Conservation (phyloP, 2,888 invertebrate genomes). For the Drosophila macrospina region DNA sequence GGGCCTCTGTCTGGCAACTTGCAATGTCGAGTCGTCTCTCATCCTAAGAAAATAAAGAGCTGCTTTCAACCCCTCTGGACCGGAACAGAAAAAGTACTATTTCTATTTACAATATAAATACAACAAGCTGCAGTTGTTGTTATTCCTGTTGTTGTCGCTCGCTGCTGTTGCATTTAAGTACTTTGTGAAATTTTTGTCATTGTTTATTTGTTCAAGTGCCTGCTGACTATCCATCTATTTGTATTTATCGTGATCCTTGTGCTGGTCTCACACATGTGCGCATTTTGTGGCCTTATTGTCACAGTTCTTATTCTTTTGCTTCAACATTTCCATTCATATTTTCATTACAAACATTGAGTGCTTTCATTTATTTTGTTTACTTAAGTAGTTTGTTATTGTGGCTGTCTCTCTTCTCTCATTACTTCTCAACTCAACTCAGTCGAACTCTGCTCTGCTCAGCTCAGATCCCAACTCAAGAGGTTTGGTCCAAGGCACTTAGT, state of each 20-base stretch:
- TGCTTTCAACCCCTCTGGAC: slow-evolving; percentile 53
- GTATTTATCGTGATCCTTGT: slow-evolving; percentile 59
- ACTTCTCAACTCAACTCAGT: slow-evolving; percentile 6
- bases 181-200: slow-evolving; percentile 77
- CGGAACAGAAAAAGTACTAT: slow-evolving; percentile 39
- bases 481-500: slow-evolving; percentile 51
- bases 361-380: slow-evolving; percentile 64
- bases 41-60: slow-evolving; percentile 65
- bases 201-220: slow-evolving; percentile 74
- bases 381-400: slow-evolving; percentile 37
- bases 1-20: slow-evolving; percentile 32
- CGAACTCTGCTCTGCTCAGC: slow-evolving; percentile 22
- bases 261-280: slow-evolving; percentile 40
- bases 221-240: slow-evolving; percentile 50
- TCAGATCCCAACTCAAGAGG: slow-evolving; percentile 20
- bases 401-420: slow-evolving; percentile 29
- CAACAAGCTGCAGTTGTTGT: slow-evolving; percentile 73
- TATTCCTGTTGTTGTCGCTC: slow-evolving; percentile 32
- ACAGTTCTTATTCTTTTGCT: slow-evolving; percentile 29
- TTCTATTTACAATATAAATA: slow-evolving; percentile 46
- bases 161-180: slow-evolving; percentile 67
- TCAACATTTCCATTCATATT: slow-evolving; percentile 54
- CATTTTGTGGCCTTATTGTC: slow-evolving; percentile 55
- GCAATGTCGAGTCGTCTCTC: slow-evolving; percentile 20
- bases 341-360: slow-evolving; percentile 53